These are phyloP conservation scores for Theristicus caerulescens DNA, from an alignment of 2,113 vertebrate genomes.

Conservation along the genomic window DNA sequence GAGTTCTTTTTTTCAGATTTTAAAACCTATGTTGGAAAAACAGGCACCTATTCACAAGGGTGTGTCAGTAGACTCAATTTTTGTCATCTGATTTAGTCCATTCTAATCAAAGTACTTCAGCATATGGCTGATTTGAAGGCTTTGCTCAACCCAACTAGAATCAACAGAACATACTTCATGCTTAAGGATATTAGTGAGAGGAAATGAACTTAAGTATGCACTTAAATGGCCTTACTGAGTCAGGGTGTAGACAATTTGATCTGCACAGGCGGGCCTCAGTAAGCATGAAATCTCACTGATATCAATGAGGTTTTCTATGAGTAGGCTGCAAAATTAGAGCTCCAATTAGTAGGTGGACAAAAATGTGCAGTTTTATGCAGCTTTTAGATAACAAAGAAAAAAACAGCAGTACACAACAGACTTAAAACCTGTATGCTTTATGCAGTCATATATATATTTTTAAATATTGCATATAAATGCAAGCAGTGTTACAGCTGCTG, in stretches of 20 bases:
- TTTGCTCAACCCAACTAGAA: background rate
- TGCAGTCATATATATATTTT: background rate
- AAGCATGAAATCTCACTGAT: background rate
- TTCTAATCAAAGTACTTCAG: background rate
- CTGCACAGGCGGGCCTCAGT: background rate
- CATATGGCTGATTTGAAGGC: background rate
- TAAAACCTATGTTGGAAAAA: background rate
- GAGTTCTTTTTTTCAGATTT: background rate
- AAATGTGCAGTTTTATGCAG: background rate
- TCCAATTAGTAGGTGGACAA: background rate
- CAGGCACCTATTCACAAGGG: background rate
- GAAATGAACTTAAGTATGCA: background rate
- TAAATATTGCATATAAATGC: constrained; percentile 3
- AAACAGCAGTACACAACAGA: background rate
- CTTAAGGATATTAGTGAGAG: background rate
- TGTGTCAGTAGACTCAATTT: background rate
- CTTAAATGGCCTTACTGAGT: background rate
- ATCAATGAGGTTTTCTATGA: background rate
- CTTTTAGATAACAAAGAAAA: background rate
- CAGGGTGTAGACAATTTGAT: background rate
- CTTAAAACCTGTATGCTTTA: background rate
- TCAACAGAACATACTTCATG: background rate
- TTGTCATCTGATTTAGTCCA: background rate
- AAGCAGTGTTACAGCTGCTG: constrained; percentile 43
- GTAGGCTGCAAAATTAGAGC: background rate